Conservation (phyloP, 2,888 invertebrate genomes). For the Chironomus tentans region DNA sequence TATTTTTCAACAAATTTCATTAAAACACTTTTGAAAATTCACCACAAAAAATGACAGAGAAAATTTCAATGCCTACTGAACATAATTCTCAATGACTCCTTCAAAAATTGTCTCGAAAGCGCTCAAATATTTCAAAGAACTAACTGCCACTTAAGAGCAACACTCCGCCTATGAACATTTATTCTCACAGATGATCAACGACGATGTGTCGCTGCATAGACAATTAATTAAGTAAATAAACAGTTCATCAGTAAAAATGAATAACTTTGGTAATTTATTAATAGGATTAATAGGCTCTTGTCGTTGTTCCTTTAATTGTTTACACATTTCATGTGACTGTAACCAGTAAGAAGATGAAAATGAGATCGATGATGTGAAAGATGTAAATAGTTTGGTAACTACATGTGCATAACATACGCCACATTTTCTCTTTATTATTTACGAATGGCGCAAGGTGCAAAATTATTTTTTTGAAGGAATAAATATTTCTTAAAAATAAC, state of each 20-base stretch:
- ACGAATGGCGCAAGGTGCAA: not conserved
- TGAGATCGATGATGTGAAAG: not conserved
- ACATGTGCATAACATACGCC: not conserved
- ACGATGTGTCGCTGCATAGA: not conserved
- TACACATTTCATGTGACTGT: not conserved
- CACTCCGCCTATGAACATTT: not conserved
- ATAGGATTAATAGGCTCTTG: not conserved
- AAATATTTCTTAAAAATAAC: too few relatives aligned
- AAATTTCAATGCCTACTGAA: too few relatives aligned
- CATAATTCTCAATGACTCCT: too few relatives aligned
- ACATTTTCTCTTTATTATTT: not conserved
- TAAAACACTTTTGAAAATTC: too few relatives aligned
- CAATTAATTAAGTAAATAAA: slow-evolving; percentile 22
- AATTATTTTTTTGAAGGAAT: not conserved
- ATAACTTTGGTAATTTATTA: not conserved
- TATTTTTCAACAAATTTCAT: too few relatives aligned
- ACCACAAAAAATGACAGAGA: too few relatives aligned
- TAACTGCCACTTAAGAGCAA: not conserved
- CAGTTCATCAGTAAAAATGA: slow-evolving; percentile 18
- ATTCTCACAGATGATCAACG: not conserved
- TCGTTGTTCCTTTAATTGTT: slow-evolving; percentile 7
- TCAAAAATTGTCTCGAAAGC: too few relatives aligned
- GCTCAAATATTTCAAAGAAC: too few relatives aligned
- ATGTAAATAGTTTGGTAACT: not conserved
- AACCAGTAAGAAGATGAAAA: not conserved